phyloP scores from a whole-genome alignment of 23 tunicate species.

The Trididemnum clinides region DNA sequence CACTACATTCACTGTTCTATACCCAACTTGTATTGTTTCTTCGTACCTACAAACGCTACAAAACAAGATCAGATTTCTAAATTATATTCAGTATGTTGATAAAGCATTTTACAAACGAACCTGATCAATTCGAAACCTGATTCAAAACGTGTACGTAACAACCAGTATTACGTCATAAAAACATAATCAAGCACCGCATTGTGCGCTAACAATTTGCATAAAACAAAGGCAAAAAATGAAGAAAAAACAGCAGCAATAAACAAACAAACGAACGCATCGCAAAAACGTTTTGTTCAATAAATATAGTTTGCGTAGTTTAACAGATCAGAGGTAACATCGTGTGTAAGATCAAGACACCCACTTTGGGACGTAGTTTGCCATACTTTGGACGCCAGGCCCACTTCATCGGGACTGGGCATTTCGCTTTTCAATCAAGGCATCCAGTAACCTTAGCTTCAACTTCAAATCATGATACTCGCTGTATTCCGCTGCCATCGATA shows the following conservation, averaged over 20 bases:
- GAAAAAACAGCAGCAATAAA: constrained; percentile 4
- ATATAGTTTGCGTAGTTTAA: too few species aligned
- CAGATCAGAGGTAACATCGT: too few species aligned
- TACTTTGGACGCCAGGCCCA: too few species aligned
- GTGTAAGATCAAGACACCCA: too few species aligned
- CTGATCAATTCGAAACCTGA: background rate
- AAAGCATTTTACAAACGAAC: too few species aligned
- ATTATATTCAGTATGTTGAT: too few species aligned
- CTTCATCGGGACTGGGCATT: constrained; percentile 1
- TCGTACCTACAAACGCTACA: too few species aligned
- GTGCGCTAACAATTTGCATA: background rate
- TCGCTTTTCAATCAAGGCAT: constrained; percentile 66
- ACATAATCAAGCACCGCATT: background rate
- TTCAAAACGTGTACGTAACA: background rate
- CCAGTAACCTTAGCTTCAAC: constrained; percentile 58
- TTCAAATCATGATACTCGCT: constrained; percentile 63
- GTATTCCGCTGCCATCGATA: constrained; percentile 79
- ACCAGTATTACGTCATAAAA: constrained; percentile 10
- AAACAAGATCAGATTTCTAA: too few species aligned
- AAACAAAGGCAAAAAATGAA: background rate
- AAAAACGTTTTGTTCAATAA: too few species aligned
- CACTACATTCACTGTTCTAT: too few species aligned
- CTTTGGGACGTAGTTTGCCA: too few species aligned
- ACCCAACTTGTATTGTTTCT: too few species aligned
- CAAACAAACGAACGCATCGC: background rate